A percentile compares a stretch with the other conserved stretches of the same genome.
These are phyloP conservation scores for Actinia tenebrosa DNA, from an alignment of 64 coral and sea anemone genomes.

Conservation along the genomic window DNA sequence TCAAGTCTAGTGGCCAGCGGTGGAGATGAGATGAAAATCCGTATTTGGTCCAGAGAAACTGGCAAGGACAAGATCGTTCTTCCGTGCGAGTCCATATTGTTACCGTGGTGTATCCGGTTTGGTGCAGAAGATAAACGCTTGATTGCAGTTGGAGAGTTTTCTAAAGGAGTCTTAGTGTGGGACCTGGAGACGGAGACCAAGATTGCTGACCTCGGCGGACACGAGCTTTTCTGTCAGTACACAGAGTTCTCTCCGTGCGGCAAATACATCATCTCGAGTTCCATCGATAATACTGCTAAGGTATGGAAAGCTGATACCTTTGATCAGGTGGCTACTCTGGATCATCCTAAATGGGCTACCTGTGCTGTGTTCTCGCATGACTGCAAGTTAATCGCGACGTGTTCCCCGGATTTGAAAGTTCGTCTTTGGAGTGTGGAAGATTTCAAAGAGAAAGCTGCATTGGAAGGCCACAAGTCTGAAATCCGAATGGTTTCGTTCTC, in stretches of 20 bases:
- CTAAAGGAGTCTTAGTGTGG: slow-evolving; percentile 44
- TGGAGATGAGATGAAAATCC: slow-evolving; percentile 61
- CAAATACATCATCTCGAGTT: slow-evolving; percentile 48
- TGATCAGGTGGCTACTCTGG: slow-evolving; percentile 32
- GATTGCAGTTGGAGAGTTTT: slow-evolving; percentile 48
- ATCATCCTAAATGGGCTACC: slow-evolving; percentile 48
- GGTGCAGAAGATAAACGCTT: slow-evolving; percentile 32
- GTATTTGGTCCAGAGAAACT: slow-evolving; percentile 43
- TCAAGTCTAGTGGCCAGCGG: slow-evolving; percentile 44
- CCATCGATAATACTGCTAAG: slow-evolving; percentile 49
- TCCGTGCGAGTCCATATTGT: slow-evolving; percentile 14
- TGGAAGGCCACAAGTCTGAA: slow-evolving; percentile 38
- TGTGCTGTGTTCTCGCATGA: slow-evolving; percentile 50
- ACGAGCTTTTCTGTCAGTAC: slow-evolving; percentile 49
- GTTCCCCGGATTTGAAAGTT: slow-evolving; percentile 43
- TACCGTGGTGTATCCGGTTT: slow-evolving; percentile 58
- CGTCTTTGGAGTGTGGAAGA: slow-evolving; percentile 30
- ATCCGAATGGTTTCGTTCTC: slow-evolving; percentile 46
- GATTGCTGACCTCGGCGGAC: slow-evolving; percentile 29
- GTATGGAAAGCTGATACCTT: slow-evolving; percentile 27
- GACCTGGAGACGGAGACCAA: slow-evolving; percentile 31
- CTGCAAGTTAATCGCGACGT: slow-evolving; percentile 33
- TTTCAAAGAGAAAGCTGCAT: background rate
- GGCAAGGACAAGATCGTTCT: slow-evolving; percentile 49
- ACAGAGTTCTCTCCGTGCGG: slow-evolving; percentile 50